Base-by-base conservation (phyloP, 2,113 vertebrate genomes). In the Madoqua kirkii region DNA sequence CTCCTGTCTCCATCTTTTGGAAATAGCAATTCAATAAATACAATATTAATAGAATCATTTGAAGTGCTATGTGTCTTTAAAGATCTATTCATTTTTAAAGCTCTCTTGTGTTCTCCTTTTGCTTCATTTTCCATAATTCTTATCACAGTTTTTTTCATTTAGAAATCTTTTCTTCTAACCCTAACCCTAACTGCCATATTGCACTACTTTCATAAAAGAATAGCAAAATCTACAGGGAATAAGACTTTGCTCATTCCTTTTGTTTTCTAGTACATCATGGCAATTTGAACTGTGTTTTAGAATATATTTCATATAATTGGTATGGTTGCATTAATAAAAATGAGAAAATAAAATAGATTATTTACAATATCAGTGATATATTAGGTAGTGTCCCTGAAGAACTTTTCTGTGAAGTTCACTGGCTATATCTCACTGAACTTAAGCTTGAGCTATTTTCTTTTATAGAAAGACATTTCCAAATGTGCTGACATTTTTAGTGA, bases 401-500 rank as follows among this genome's bases (percentile, higher is more conserved):
- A 16, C 6, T 48, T 71, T 92, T 52, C 40, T 89, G 19, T 91
- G 83, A 87, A 50, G 13, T 79, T 91, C 52, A 87, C 17, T 89
- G 15, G 57, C 29, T 62, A 33, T 40, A 52, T 89, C 57, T 89
- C 10, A 71, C 8, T 89, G 21, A 89, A 62, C 21, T 95, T 95
- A 81, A 89, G 50, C 4, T 48, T 23, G 23, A 48, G 45, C 83
- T 55, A 57, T 59, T 96, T 96, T 92, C n/a, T 60, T 86, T 94
- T 87, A 57, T 10, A 93, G 16, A 96, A 91, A 89, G 27, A 74
- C 12, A 87, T 59, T 96, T 98, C 19, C 45, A 79, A 97, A 97
- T 86, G 59, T 97, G 78, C 67, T 95, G 82, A 83, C 95, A 97
- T 36, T n/a, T 91, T 83, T 84, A 87, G 55, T 87, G 33, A 97